phyloP scores from a whole-genome alignment of 2,797 vertebrate genomes.

The Tenualosa thibaudeaui region DNA sequence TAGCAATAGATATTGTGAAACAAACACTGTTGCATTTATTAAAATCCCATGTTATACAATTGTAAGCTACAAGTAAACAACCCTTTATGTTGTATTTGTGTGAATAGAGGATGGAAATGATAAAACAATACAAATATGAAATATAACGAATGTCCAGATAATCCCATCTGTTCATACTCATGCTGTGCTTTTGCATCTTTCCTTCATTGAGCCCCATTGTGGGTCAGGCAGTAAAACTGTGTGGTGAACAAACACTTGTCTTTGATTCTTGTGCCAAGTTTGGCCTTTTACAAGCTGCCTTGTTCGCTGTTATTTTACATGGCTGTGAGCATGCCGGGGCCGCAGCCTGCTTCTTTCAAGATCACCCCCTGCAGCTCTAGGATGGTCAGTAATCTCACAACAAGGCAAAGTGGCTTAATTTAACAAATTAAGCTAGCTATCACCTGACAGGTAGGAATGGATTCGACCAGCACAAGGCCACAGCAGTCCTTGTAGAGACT shows the following conservation, averaged over 20 bases:
- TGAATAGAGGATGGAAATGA: not conserved
- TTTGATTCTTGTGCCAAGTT: not conserved
- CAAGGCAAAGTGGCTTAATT: slow-evolving; percentile 18
- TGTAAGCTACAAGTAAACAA: not conserved
- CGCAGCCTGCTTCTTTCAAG: not conserved
- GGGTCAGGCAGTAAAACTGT: not conserved
- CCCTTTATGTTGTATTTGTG: not conserved
- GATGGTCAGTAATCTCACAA: not conserved
- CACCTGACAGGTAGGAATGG: not conserved
- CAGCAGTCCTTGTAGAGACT: slow-evolving; percentile 1
- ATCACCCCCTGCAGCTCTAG: not conserved
- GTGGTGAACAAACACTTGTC: not conserved
- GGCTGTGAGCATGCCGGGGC: not conserved
- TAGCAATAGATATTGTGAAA: not conserved
- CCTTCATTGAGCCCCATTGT: not conserved
- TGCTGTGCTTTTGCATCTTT: not conserved
- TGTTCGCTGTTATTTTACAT: not conserved
- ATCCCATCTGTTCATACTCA: not conserved
- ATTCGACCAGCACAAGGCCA: not conserved
- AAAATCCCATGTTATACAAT: not conserved
- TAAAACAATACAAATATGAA: not conserved
- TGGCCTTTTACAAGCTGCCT: not conserved
- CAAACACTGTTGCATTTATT: not conserved
- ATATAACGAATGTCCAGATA: not conserved
- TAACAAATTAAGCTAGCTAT: slow-evolving; percentile 9